Evolutionary conservation across 2,888 invertebrate species (phyloP), one percentile per base, ranked within the genome.

Genomic region (Thereva nobilitata): DNA sequence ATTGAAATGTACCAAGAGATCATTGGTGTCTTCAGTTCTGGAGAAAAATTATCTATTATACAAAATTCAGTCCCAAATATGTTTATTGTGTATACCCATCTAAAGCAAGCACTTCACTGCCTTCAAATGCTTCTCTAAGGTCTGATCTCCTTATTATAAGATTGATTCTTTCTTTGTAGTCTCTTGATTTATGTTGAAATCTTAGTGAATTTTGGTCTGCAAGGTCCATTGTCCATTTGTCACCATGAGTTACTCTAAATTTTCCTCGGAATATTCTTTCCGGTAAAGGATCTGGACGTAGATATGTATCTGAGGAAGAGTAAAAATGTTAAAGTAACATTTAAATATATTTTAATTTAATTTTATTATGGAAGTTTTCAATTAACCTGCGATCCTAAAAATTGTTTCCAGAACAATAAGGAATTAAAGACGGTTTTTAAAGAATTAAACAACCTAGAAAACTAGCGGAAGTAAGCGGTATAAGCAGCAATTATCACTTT

Each of bases 251-350:
- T 69, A 93, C 88, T 72, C 88, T 86, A 79, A 95, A 91, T 68
- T 89, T 89, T 47, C 90, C 94, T 70, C 92, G 85, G 82, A 92
- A 95, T 67, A 92, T 86, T 79, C 92, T 89, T 77, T 92, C 91
- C 75, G 89, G 89, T 59, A 89, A 83, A 50, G 89, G 88, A 79
- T 85, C 82, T 77, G 85, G 82, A 10, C 77, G 76, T 66, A 81
- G 78, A 67, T 80, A 81, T 4, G 79, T 80, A 68, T 81, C 81
- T 81, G 53, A 42, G 64, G 55, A 54, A 67, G 7, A 35, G n/a
- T n/a, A 10, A 61, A 42, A 41, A 50, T 5, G 34, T 2, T 23
- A n/a, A 7, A 42, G 41, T 41, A 55, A 41, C 1, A 2, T 41
- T 55, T 8, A 4, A 10, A 34, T 34, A 10, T 34, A 12, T 49